Evolutionary conservation across 2,113 vertebrate genomes (phyloP).

Genomic region (Tursiops truncatus): DNA sequence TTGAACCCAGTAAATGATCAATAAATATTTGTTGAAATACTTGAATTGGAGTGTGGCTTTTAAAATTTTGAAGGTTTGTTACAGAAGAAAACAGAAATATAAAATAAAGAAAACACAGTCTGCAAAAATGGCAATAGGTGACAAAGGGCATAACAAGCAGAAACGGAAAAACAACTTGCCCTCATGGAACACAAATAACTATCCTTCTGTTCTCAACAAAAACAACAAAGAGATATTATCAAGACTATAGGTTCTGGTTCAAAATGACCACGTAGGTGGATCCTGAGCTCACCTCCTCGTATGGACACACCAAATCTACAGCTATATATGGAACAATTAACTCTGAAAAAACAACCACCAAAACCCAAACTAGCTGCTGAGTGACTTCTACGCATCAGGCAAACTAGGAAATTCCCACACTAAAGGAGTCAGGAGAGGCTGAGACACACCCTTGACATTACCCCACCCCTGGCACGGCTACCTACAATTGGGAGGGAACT

Average conservation of each 20-base stretch:
- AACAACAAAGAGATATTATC: background rate
- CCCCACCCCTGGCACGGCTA: background rate
- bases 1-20: background rate
- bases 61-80: background rate
- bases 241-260: background rate
- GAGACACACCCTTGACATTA: background rate
- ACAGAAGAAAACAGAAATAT: background rate
- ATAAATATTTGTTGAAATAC: background rate
- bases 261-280: accelerated
- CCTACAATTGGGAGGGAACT: background rate
- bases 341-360: background rate
- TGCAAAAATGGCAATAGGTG: background rate
- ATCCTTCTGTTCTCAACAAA: background rate
- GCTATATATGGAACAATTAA: background rate
- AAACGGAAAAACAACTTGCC: background rate
- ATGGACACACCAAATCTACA: background rate
- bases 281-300: background rate
- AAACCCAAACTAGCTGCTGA: background rate
- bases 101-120: background rate
- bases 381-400: background rate
- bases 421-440: background rate
- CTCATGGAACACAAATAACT: background rate
- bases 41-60: background rate
- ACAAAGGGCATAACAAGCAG: background rate
- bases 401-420: background rate